These are phyloP conservation scores for Orientallactaga bullata DNA, from an alignment of 2,113 vertebrate species.

Conservation along the genomic window DNA sequence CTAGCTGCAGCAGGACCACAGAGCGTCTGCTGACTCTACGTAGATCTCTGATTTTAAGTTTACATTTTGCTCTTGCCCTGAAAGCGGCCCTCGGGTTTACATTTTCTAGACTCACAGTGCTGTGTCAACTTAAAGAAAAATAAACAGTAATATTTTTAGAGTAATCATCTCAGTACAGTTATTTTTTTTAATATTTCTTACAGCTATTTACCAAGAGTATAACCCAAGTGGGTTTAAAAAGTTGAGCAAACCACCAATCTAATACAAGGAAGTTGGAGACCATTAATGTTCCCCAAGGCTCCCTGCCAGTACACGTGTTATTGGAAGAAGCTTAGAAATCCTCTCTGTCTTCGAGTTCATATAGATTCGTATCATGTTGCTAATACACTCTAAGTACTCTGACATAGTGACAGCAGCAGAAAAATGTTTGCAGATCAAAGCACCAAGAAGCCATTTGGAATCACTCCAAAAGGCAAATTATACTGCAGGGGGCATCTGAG, in stretches of 20 bases:
- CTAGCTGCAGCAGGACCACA: neutral
- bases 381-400: conserved; percentile 63
- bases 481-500: conserved; percentile 58
- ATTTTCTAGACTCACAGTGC: neutral
- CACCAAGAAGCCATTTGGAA: conserved; percentile 65
- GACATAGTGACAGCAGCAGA: conserved; percentile 50
- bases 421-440: conserved; percentile 71
- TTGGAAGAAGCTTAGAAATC: neutral
- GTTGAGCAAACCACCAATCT: conserved; percentile 3
- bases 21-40: neutral
- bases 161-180: neutral
- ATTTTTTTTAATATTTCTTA: neutral
- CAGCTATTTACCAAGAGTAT: neutral
- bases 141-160: neutral
- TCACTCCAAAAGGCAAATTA: conserved; percentile 72
- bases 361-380: neutral
- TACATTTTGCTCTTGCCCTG: neutral
- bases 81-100: neutral
- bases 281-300: neutral
- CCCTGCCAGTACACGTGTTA: neutral
- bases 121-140: neutral
- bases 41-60: neutral
- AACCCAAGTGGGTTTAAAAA: neutral
- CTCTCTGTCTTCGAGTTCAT: neutral
- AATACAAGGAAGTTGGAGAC: neutral